Base-by-base conservation (phyloP, 2,888 invertebrate genomes). In the Trissonchulus sp. region DNA sequence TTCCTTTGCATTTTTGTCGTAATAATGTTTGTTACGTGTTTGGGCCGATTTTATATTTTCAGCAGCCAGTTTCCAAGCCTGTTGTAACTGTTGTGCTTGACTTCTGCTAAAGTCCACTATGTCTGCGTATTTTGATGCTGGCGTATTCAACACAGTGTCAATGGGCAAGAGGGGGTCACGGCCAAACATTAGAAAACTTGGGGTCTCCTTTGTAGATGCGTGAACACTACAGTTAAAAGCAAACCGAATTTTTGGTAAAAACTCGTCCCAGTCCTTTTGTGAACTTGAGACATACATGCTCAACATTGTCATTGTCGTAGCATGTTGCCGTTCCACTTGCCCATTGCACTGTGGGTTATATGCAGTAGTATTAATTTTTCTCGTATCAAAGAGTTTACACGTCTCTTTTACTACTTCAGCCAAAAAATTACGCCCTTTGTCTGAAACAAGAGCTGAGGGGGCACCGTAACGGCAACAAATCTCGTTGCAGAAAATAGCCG, bases 131-230 rank as follows among this genome's bases (percentile, higher is more conserved):
- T n/a, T n/a, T n/a, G n/a, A n/a, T n/a, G n/a, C n/a, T n/a, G n/a
- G n/a, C n/a, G n/a, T n/a, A n/a, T n/a, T n/a, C n/a, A n/a, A n/a
- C n/a, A n/a, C 8, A 2, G 2, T n/a, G 30, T 80, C 79, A 3
- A 65, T 63, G 8, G 80, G 79, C 8, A 80, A 37, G 0, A 60
- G 38, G 0, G 77, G 76, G 2, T 78, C 75, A 18, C 77, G 23
- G 0, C 78, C 79, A 36, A n/a, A n/a, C n/a, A n/a, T 8, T 65
- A 65, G 34, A n/a, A n/a, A n/a, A n/a, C n/a, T n/a, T n/a, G 65
- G 65, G 31, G 31, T 65, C 15, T 15, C 28, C 3, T 34, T 30
- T 18, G 65, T 65, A 34, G 65, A 18, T 65, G 28, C 65, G 65
- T 65, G 28, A 31, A 65, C 65, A 65, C 65, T 65, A 15, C 28